Evolutionary conservation across 1,140 invertebrate species (phyloP), one percentile per base, ranked within the genome.

Genomic region (Drosophila willistoni): DNA sequence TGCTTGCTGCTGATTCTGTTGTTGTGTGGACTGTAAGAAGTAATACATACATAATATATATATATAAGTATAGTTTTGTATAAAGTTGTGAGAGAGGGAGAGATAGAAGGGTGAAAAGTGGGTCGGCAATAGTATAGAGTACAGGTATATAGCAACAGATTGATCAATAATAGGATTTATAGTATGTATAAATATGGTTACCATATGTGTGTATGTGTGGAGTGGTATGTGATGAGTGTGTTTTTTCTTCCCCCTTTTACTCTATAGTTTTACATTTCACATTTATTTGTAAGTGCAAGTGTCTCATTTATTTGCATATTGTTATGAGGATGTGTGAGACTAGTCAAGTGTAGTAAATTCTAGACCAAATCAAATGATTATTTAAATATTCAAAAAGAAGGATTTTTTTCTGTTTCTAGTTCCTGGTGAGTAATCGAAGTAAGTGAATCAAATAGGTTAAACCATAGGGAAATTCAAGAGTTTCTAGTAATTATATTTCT

Each of bases 1-100:
- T 79, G 84, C 82, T 77, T 91, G 87, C 79, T 92, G 91, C 76
- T 90, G 85, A 81, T 87, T 91, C 73, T 84, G 90, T 81, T 91
- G 90, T 90, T 87, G 90, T 82, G 86, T 84, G 75, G 87, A 89
- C 90, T 91, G 87, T 71, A 91, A 91, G 80, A 54, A 89, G 71
- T 87, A 69, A 86, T 56, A 89, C 66, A 77, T 68, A 65, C 39
- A 72, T 68, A 71, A 89, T 64, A 77, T 68, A 68, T 39, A 72
- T 68, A 71, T 64, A 85, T 77, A 73, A 75, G 67, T 85, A 77
- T 83, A 51, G 29, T 51, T 51, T 51, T 51, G 44, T 51, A 59
- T 34, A 59, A 59, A 25, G 56, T 59, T 14, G 9, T 36, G 34
- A 36, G 57, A 36, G 13, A 22, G 47, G 29, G 36, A 62, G 2